Evolutionary conservation across 2,113 vertebrate genomes (phyloP).

Genomic region (Carlito syrichta): DNA sequence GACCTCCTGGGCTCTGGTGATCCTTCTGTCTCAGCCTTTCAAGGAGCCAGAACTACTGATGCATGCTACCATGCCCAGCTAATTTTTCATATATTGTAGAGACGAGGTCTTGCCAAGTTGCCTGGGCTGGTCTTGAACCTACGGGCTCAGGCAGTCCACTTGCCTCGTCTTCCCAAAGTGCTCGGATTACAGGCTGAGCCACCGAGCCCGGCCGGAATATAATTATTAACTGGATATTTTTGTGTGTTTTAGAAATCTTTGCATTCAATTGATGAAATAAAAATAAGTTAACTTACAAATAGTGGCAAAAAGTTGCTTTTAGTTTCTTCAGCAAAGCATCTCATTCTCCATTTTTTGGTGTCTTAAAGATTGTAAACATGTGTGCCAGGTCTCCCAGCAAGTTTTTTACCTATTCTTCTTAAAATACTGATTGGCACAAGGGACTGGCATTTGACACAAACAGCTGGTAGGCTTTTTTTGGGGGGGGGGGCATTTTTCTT

Average conservation of each 20-base stretch:
- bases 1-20: too few species aligned
- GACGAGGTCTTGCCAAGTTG: too few species aligned
- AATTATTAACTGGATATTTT: slow-evolving; percentile 12
- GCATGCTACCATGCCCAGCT: too few species aligned
- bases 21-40: too few species aligned
- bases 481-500: not conserved
- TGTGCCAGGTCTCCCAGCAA: not conserved
- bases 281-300: not conserved
- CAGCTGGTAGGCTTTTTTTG: too few species aligned
- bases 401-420: not conserved
- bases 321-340: not conserved
- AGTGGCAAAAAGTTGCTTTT: not conserved
- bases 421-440: not conserved
- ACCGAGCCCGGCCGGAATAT: too few species aligned
- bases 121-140: too few species aligned
- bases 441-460: not conserved
- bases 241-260: slow-evolving; percentile 9
- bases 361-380: not conserved
- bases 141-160: too few species aligned
- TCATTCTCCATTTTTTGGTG: not conserved
- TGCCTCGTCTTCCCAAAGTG: too few species aligned
- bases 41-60: too few species aligned
- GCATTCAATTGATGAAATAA: not conserved
- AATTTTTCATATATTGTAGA: too few species aligned
- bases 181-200: too few species aligned